Percentiles rank a stretch among this genome's conserved stretches.
phyloP scores from a whole-genome alignment of 2,113 vertebrate species.

The Epinephelus lanceolatus region DNA sequence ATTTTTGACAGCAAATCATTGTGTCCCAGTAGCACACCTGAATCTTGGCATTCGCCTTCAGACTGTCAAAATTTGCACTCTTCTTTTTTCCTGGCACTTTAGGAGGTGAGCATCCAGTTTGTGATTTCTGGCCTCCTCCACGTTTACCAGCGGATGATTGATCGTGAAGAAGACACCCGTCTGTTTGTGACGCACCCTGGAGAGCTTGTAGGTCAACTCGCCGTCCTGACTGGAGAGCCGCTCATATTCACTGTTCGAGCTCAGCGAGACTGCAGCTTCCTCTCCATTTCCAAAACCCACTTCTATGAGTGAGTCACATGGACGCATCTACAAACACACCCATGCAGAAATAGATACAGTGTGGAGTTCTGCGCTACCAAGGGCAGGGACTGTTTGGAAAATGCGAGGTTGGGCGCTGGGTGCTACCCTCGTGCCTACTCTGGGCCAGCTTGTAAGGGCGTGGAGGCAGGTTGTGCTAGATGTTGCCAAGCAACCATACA shows the following conservation, averaged over 20 bases:
- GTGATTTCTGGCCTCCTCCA: slow-evolving; percentile 95
- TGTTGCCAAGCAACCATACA: too few relatives aligned
- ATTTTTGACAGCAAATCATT: background rate
- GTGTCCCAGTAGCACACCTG: background rate
- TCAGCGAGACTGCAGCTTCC: slow-evolving; percentile 93
- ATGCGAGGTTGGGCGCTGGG: too few relatives aligned
- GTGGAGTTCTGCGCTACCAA: too few relatives aligned
- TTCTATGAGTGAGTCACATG: slow-evolving; percentile 90
- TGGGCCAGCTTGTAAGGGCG: too few relatives aligned
- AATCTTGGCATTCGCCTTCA: background rate
- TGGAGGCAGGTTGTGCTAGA: too few relatives aligned
- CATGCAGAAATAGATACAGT: background rate
- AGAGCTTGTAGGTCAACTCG: slow-evolving; percentile 94
- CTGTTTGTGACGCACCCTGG: slow-evolving; percentile 94
- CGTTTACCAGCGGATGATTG: slow-evolving; percentile 94
- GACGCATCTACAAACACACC: background rate
- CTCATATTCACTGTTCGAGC: slow-evolving; percentile 96
- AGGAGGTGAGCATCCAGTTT: slow-evolving; percentile 95
- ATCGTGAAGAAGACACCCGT: slow-evolving; percentile 91
- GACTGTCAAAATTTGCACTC: background rate
- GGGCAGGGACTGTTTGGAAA: too few relatives aligned
- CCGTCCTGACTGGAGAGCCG: slow-evolving; percentile 94
- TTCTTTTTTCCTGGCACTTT: slow-evolving; percentile 6
- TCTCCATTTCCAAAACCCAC: slow-evolving; percentile 94
- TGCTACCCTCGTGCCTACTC: too few relatives aligned